Conservation (phyloP, 2,797 vertebrate genomes). For the Cottoperca gobio region DNA sequence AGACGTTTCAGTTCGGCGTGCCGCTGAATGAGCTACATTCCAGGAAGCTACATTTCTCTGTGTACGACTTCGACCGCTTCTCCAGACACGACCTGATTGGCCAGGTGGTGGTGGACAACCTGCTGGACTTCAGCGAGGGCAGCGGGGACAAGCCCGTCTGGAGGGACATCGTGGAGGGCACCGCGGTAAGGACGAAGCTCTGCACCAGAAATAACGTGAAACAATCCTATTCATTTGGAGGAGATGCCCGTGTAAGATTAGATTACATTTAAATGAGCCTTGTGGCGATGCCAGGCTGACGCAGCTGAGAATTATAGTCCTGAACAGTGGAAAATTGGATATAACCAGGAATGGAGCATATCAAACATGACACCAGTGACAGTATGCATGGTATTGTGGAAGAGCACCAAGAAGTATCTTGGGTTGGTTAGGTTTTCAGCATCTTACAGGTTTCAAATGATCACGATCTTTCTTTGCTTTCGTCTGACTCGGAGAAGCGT, state of each 20-base stretch:
- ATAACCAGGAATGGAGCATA: neutral
- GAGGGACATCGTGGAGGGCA: conserved; percentile 93
- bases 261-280: conserved; percentile 33
- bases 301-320: conserved; percentile 15
- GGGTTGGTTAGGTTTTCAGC: neutral
- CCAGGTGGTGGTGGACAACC: conserved; percentile 95
- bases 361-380: conserved; percentile 36
- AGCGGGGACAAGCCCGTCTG: conserved; percentile 91
- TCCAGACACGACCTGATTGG: conserved; percentile 95
- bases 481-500: neutral
- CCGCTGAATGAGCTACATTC: conserved; percentile 92
- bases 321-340: conserved; percentile 15
- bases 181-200: conserved; percentile 83
- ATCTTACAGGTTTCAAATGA: neutral
- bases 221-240: conserved; percentile 10
- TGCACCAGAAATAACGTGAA: conserved; percentile 4
- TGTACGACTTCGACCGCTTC: conserved; percentile 97
- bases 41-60: conserved; percentile 93
- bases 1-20: conserved; percentile 94
- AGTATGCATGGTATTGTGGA: too few relatives aligned
- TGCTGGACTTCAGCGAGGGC: conserved; percentile 94
- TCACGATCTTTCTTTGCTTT: neutral
- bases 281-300: neutral
- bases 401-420: too few relatives aligned
- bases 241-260: conserved; percentile 4